A percentile compares a stretch with the other conserved stretches of the same genome.
phyloP scores from a whole-genome alignment of 2,113 vertebrate genomes.

The Hemiprocne comata region DNA sequence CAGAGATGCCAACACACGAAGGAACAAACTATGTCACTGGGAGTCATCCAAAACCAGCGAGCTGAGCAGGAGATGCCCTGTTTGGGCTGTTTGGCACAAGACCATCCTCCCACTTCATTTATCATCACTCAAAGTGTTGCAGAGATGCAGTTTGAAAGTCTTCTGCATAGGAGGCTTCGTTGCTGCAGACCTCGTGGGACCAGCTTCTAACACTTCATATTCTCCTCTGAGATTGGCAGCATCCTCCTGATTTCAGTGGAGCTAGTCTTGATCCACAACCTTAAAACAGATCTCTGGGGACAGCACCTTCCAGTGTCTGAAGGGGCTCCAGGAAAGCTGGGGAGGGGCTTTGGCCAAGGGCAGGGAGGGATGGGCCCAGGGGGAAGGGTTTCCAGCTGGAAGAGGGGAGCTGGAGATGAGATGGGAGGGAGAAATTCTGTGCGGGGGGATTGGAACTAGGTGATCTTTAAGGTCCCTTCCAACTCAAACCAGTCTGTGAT shows the following conservation, averaged over 20 bases:
- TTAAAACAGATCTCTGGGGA: not conserved
- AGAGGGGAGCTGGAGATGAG: no score
- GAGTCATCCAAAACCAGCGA: not conserved
- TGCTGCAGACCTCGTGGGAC: not conserved
- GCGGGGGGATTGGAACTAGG: no score
- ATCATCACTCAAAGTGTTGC: fast-evolving
- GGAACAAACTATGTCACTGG: fast-evolving
- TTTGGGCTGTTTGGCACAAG: not conserved
- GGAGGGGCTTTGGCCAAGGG: no score
- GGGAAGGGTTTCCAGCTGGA: no score
- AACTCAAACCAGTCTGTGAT: no score
- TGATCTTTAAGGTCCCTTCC: no score
- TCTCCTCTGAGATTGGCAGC: not conserved
- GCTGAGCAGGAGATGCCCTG: not conserved
- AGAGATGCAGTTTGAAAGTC: not conserved
- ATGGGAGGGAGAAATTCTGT: no score
- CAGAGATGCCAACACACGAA: fast-evolving
- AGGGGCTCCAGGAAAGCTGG: no score
- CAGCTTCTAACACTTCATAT: not conserved
- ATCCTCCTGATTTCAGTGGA: not conserved
- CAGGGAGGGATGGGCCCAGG: no score
- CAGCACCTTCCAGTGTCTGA: no score
- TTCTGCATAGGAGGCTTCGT: not conserved
- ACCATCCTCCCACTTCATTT: not conserved
- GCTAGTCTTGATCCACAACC: not conserved